Percentiles rank a stretch among this genome's conserved stretches.
phyloP scores from a whole-genome alignment of 2,888 invertebrate genomes.

The Fissipunctia ypsillon region DNA sequence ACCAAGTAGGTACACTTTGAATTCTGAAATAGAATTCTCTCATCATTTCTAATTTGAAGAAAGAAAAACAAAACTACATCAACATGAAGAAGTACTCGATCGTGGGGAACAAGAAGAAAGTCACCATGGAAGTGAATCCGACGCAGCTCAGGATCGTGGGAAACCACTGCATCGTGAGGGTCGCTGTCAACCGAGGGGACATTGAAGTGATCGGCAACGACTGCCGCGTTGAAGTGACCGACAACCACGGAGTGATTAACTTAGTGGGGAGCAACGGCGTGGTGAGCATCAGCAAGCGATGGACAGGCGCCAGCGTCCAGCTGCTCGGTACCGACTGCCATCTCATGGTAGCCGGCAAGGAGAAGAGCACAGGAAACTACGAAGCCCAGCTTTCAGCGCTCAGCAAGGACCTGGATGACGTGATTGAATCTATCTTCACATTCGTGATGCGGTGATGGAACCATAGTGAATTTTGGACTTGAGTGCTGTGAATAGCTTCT shows the following conservation, averaged over 20 bases:
- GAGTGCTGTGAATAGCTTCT: slow-evolving; percentile 68
- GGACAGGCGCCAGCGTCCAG: slow-evolving; percentile 82
- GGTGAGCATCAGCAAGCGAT: slow-evolving; percentile 80
- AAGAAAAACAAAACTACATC: slow-evolving; percentile 15
- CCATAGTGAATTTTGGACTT: slow-evolving; percentile 61
- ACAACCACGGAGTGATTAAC: slow-evolving; percentile 83
- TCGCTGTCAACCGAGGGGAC: slow-evolving; percentile 82
- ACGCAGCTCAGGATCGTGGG: slow-evolving; percentile 85
- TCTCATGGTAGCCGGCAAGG: slow-evolving; percentile 83
- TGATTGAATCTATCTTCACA: slow-evolving; percentile 87
- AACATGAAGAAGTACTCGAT: slow-evolving; percentile 88
- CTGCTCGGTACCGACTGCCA: slow-evolving; percentile 81
- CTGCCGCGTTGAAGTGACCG: slow-evolving; percentile 82
- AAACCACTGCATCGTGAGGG: slow-evolving; percentile 84
- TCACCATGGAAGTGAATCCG: slow-evolving; percentile 85
- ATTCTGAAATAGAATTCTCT: slow-evolving; percentile 46
- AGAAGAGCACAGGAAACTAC: slow-evolving; percentile 77
- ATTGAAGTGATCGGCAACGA: slow-evolving; percentile 89
- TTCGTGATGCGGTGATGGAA: slow-evolving; percentile 87
- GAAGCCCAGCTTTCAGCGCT: slow-evolving; percentile 87
- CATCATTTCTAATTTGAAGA: slow-evolving; percentile 39
- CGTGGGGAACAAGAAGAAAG: slow-evolving; percentile 88
- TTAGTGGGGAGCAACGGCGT: slow-evolving; percentile 83
- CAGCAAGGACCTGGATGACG: slow-evolving; percentile 87
- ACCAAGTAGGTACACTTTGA: slow-evolving; percentile 7